Base-by-base conservation (phyloP, 2,888 invertebrate genomes). In the Tubulanus polymorphus region DNA sequence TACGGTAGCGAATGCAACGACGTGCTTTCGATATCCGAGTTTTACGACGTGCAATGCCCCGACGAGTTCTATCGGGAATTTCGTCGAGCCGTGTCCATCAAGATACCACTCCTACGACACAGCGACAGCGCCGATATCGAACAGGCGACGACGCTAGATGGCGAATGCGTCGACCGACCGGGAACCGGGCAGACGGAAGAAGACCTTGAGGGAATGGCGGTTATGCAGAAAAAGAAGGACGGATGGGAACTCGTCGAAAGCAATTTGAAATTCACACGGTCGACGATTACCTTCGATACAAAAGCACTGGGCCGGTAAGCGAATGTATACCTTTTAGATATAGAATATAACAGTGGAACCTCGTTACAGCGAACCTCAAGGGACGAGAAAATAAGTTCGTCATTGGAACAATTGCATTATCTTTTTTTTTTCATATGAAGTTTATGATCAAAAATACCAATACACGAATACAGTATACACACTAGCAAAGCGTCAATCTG, bases 61-160 rank as follows among this genome's bases (percentile, higher is more conserved):
- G 28, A 26, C 29, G 64, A 60, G 53, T 37, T 57, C 20, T 62
- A 56, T 0, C 59, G 68, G 48, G 65, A 55, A 6, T 73, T 73
- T 61, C 63, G 67, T 52, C 62, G 76, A 15, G 56, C 74, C 2
- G 69, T 70, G 15, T 71, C 76, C 2, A 65, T 78, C 48, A 76
- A 75, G 61, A 68, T 77, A 41, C 76, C 76, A 20, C 69, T 77
- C n/a, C n/a, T n/a, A n/a, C n/a, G n/a, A n/a, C n/a, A n/a, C n/a
- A n/a, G n/a, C n/a, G n/a, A n/a, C n/a, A n/a, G n/a, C n/a, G n/a
- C n/a, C n/a, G n/a, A n/a, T n/a, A n/a, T n/a, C n/a, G n/a, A n/a
- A n/a, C n/a, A n/a, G n/a, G n/a, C n/a, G n/a, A n/a, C n/a, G 30
- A 75, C 76, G 23, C 23, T 41, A 41, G 6, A 41, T 20, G 41